A percentile compares a stretch with the other conserved stretches of the same genome.
These are phyloP conservation scores for Thrips palmi DNA, from an alignment of 1,140 invertebrate genomes.

Conservation along the genomic window DNA sequence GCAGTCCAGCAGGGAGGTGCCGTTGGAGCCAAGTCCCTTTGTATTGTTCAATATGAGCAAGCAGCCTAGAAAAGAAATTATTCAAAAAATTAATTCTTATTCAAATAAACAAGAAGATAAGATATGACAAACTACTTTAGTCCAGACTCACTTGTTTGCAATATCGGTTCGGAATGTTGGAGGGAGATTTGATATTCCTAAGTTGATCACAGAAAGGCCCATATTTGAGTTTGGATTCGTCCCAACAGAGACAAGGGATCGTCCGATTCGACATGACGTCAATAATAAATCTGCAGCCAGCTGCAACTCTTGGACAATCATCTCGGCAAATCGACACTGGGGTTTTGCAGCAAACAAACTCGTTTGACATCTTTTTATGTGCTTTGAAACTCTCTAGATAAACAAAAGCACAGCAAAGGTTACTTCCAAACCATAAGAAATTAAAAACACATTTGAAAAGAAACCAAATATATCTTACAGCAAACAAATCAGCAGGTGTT, in stretches of 20 bases:
- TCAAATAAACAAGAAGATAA: slow-evolving; percentile 1
- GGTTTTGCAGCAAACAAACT: slow-evolving; percentile 27
- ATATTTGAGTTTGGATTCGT: slow-evolving; percentile 39
- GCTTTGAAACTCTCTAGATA: slow-evolving; percentile 36
- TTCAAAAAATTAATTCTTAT: not conserved
- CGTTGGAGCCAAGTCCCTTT: slow-evolving; percentile 34
- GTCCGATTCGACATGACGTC: slow-evolving; percentile 38
- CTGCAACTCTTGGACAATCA: slow-evolving; percentile 35
- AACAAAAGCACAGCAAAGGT: slow-evolving; percentile 14
- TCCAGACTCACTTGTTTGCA: slow-evolving; percentile 51
- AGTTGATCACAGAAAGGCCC: slow-evolving; percentile 40
- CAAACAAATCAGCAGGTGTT: slow-evolving; percentile 35
- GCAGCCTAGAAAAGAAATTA: slow-evolving; percentile 21
- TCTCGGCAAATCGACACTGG: slow-evolving; percentile 24
- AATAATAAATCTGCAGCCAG: slow-evolving; percentile 41
- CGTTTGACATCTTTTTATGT: slow-evolving; percentile 32
- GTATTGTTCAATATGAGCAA: slow-evolving; percentile 37
- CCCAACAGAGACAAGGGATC: slow-evolving; percentile 34
- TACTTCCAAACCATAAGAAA: not conserved
- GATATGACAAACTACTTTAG: slow-evolving; percentile 12
- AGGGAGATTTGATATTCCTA: slow-evolving; percentile 38
- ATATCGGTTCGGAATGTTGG: slow-evolving; percentile 41
- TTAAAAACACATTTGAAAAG: slow-evolving; percentile 8
- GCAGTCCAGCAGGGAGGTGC: slow-evolving; percentile 32
- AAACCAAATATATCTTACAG: slow-evolving; percentile 26